A percentile compares a stretch with the other conserved stretches of the same genome.
phyloP scores from a whole-genome alignment of 2,888 invertebrate species.

The Boloria euphrosyne region DNA sequence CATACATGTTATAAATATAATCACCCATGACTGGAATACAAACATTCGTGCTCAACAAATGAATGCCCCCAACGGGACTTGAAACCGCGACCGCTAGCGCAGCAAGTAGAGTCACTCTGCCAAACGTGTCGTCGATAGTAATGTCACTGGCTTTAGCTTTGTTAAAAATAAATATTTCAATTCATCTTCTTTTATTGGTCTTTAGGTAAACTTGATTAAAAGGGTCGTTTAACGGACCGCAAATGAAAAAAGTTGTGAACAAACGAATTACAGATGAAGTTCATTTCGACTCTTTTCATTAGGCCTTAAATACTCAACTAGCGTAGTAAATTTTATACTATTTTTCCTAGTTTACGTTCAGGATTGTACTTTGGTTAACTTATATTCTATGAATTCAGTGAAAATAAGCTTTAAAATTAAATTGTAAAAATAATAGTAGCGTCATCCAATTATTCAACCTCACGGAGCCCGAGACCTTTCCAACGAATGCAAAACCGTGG shows the following conservation, averaged over 20 bases:
- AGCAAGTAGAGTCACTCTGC: too few species aligned
- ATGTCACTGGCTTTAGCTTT: not conserved
- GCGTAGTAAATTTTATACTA: not conserved
- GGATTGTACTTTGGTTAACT: too few species aligned
- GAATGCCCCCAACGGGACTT: too few species aligned
- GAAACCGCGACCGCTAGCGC: too few species aligned
- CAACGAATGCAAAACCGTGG: too few species aligned
- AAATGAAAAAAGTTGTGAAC: constrained; percentile 40
- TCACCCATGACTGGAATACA: too few species aligned
- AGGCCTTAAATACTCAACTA: constrained; percentile 14
- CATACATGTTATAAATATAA: too few species aligned
- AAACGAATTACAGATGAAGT: constrained; percentile 34
- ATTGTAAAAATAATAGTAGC: too few species aligned
- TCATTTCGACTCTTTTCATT: constrained; percentile 23
- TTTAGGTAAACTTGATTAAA: constrained; percentile 9
- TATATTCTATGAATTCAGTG: not conserved
- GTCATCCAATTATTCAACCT: too few species aligned
- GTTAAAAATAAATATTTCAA: constrained; percentile 4
- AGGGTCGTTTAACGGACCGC: constrained; percentile 14
- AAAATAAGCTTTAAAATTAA: not conserved
- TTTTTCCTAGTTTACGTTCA: not conserved
- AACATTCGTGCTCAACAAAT: too few species aligned
- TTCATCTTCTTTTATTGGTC: constrained; percentile 14
- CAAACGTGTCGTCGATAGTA: too few species aligned
- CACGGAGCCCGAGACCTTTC: too few species aligned